Conservation (phyloP, 2,113 vertebrate species). For the Dipodomys ordii region DNA sequence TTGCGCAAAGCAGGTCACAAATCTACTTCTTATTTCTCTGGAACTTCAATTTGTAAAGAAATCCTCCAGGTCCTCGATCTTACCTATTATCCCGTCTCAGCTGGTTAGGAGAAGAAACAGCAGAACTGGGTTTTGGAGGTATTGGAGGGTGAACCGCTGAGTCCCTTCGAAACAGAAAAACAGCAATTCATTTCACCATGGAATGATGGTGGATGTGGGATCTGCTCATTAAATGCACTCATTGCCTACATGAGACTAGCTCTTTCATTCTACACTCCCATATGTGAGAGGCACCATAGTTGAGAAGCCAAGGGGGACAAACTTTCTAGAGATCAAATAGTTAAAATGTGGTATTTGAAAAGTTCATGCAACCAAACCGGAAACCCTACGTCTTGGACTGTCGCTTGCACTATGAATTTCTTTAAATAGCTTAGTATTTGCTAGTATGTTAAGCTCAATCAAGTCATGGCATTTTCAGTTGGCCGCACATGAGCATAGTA, state of each 20-base stretch:
- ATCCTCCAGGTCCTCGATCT: neutral
- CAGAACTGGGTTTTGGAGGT: constrained; percentile 73
- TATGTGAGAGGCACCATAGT: neutral
- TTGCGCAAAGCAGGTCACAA: neutral
- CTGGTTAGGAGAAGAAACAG: constrained; percentile 61
- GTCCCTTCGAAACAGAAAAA: constrained; percentile 74
- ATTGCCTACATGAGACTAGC: neutral
- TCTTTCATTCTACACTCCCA: neutral
- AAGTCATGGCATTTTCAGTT: neutral
- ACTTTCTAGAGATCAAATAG: constrained; percentile 10
- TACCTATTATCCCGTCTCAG: constrained; percentile 64
- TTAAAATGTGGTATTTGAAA: constrained; percentile 11
- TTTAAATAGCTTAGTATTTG: constrained; percentile 39
- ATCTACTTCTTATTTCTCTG: constrained; percentile 5
- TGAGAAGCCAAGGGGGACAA: neutral
- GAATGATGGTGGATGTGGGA: constrained; percentile 9
- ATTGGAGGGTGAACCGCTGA: constrained; percentile 64
- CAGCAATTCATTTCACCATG: constrained; percentile 47
- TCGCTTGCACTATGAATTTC: constrained; percentile 1
- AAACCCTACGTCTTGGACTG: neutral
- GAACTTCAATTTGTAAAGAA: neutral
- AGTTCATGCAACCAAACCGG: neutral
- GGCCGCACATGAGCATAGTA: neutral
- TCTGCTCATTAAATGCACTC: neutral
- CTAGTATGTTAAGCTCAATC: neutral